Evolutionary conservation across 37 sponge, comb jelly and placozoan species (phyloP), one percentile per base, ranked within the genome.

Genomic region (Dysidea cf. avara): DNA sequence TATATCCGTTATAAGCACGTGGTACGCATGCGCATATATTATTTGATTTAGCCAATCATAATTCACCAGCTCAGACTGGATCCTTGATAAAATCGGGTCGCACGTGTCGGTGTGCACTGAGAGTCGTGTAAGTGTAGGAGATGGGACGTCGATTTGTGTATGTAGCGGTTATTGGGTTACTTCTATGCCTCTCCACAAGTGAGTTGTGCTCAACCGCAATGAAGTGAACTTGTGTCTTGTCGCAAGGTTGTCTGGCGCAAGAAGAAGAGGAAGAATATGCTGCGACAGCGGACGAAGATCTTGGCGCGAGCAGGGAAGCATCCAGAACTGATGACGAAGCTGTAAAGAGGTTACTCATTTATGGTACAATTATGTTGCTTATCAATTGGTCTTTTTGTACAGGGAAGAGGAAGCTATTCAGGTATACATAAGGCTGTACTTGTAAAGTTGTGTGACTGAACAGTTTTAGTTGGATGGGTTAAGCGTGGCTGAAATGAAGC

Each of bases 351-450:
- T 93, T 28, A 62, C 68, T 14, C 43, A 17, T 7, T 24, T 47
- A 30, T 49, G n/a, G n/a, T n/a, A n/a, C n/a, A n/a, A n/a, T n/a
- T n/a, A n/a, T n/a, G n/a, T n/a, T n/a, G 2, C 7, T 2, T 25
- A 61, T 9, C 18, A 3, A 2, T 3, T 34, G 31, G 3, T 33
- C 4, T 7, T 50, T 53, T 17, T n/a, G 2, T 39, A 11, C 80
- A 96, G 99, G 72, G 99, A 98, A 74, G 99, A 92, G 64, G 96
- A 95, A 58, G 99, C 99, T 1, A 98, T 98, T 29, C 84, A 90
- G 74, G 82, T 81, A 38, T 43, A 12, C 46, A 43, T 5, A 43
- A 43, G 46, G 9, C n/a, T 43, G 46, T 43, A 29, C 7, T 12
- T 56, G 7, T 56, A 56, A 13, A 11, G 25, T 56, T 18, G 58